These are phyloP conservation scores for Orussus abietinus DNA, from an alignment of 1,140 invertebrate species.

Conservation along the genomic window DNA sequence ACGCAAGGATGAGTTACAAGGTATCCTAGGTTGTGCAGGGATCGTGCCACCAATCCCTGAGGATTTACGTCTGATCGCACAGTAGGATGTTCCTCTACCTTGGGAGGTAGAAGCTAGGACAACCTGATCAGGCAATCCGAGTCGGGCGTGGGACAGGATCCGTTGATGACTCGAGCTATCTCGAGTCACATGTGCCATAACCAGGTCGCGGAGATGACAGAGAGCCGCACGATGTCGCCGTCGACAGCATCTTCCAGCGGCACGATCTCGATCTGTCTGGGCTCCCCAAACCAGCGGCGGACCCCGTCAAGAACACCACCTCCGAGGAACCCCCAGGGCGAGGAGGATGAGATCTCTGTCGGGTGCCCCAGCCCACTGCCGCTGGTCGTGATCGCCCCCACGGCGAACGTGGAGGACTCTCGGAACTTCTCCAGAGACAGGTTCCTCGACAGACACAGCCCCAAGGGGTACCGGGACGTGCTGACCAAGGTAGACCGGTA, in stretches of 20 bases:
- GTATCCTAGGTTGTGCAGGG: no score
- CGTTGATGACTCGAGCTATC: background rate
- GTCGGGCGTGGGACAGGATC: no score
- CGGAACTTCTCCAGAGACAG: slow-evolving; percentile 33
- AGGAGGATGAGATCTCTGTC: slow-evolving; percentile 68
- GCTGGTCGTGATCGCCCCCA: slow-evolving; percentile 32
- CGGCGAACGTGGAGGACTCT: slow-evolving; percentile 19
- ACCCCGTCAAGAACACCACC: slow-evolving; percentile 19
- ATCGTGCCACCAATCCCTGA: no score
- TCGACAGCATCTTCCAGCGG: slow-evolving; percentile 46
- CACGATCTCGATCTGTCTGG: slow-evolving; percentile 35
- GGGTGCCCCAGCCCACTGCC: slow-evolving; percentile 67
- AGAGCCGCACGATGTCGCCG: slow-evolving; percentile 47
- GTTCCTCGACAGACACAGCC: slow-evolving; percentile 39
- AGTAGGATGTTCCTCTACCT: no score
- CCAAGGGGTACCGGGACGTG: slow-evolving; percentile 33
- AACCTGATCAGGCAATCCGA: no score
- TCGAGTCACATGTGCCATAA: slow-evolving; percentile 44
- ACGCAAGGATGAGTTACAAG: background rate
- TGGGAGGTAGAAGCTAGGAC: no score
- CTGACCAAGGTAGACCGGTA: slow-evolving; percentile 31
- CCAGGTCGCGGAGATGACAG: slow-evolving; percentile 53
- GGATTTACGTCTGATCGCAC: background rate
- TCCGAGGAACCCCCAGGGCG: slow-evolving; percentile 41
- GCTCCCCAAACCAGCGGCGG: slow-evolving; percentile 20